Conservation (phyloP, 92 coral and sea anemone genomes). For the Desmophyllum pertusum region DNA sequence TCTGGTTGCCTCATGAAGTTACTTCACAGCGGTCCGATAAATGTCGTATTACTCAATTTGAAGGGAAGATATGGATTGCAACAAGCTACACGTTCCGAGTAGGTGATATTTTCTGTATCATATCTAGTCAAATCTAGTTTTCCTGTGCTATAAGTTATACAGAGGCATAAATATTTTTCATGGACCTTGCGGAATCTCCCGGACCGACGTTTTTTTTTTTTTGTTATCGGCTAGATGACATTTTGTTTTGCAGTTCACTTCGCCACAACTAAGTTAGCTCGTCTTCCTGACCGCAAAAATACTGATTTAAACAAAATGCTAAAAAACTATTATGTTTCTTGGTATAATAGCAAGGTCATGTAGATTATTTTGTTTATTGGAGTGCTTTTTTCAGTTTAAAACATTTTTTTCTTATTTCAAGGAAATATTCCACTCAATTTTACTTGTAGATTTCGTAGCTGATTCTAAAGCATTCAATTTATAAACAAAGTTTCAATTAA, state of each 20-base stretch:
- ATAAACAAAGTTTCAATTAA: constrained; percentile 1
- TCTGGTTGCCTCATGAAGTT: constrained; percentile 7
- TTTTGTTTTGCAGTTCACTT: neutral
- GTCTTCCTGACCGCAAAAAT: constrained; percentile 11
- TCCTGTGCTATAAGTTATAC: neutral
- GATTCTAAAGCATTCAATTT: constrained; percentile 9
- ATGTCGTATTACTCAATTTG: neutral
- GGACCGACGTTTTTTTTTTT: neutral
- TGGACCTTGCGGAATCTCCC: neutral
- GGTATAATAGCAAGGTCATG: neutral
- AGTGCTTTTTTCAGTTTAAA: neutral
- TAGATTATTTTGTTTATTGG: neutral
- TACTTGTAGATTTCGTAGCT: constrained; percentile 12
- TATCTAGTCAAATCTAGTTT: neutral
- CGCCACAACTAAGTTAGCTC: neutral
- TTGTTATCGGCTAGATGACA: neutral
- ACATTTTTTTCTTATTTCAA: neutral
- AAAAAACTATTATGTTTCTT: neutral
- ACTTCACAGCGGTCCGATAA: constrained; percentile 10
- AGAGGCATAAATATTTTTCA: neutral
- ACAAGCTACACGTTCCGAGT: constrained; percentile 39
- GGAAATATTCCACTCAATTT: neutral
- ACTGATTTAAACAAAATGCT: constrained; percentile 15
- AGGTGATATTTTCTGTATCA: constrained; percentile 11
- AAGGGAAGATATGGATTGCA: constrained; percentile 18